Base-by-base conservation (phyloP, 1,140 invertebrate species). In the Trichomalopsis sarcophagae region DNA sequence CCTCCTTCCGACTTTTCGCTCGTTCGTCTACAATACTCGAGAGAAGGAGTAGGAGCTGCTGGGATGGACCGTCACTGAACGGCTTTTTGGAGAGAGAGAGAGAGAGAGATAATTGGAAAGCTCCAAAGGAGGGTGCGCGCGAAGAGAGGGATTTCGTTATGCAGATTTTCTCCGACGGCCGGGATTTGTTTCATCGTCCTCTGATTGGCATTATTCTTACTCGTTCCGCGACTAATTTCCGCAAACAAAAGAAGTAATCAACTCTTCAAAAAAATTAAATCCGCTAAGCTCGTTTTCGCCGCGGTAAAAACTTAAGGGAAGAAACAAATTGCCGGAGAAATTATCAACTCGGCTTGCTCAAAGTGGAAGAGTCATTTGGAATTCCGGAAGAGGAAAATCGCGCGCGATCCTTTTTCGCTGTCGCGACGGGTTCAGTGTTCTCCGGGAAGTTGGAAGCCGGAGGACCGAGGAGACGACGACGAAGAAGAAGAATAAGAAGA, bases 371-470 rank as follows among this genome's bases (percentile, higher is more conserved):
- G 47, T 84, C 27, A 66, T 81, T 81, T 47, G 3, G 5, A 36
- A 81, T 75, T 84, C 78, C 30, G 55, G 50, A 74, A 75, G 73
- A 84, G 40, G 79, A 85, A 85, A 84, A 84, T 84, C 40, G 27
- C 27, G 2, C 7, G 68, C 13, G 9, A 47, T 36, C 68, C 69
- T 81, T 40, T 73, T 36, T 33, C 50, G 66, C 33, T 13, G 47
- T 5, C n/a, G 30, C 62, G 78, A 84, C 30, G 50, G 69, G 62
- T 79, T 79, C 27, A 79, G 68, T 5, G 78, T 69, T 71, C 71
- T 69, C 30, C 21, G 68, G 69, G n/a, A 74, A 82, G 73, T 81
- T 73, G 23, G 68, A 27, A n/a, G 75, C 17, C 40, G 40, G 14
- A 33, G 30, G 7, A 30, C 30, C 40, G 11, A 33, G 44, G 44